Evolutionary conservation across 2,113 vertebrate genomes (phyloP).

Genomic region (Xiphias gladius): DNA sequence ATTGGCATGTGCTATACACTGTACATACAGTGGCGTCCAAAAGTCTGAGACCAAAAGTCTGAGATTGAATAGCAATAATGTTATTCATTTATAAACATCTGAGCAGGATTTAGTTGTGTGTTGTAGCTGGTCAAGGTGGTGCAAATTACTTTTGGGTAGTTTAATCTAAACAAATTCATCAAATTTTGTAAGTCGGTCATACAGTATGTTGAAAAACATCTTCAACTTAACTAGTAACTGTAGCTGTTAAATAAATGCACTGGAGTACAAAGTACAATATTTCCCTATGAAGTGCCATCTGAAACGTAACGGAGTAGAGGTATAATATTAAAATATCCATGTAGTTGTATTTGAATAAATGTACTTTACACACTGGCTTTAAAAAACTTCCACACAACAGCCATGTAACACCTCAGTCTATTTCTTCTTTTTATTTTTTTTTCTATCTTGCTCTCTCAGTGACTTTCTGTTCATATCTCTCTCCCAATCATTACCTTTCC

Average conservation of each 20-base stretch:
- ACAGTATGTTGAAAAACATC: too few relatives aligned
- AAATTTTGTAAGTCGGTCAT: too few relatives aligned
- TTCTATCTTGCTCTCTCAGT: conserved; percentile 24
- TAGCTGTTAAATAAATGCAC: not conserved
- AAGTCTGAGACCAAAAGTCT: too few relatives aligned
- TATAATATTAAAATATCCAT: not conserved
- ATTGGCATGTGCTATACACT: not conserved
- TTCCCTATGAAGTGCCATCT: not conserved
- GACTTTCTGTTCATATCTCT: conserved; percentile 35
- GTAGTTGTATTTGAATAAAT: not conserved
- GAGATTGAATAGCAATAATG: not conserved
- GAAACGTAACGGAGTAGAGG: too few relatives aligned
- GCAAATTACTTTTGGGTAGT: not conserved
- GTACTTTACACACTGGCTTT: not conserved
- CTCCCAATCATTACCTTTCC: conserved; percentile 47
- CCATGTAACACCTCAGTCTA: conserved; percentile 22
- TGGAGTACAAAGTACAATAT: not conserved
- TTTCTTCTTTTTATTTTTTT: conserved; percentile 10
- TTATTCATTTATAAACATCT: not conserved
- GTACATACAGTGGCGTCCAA: too few relatives aligned
- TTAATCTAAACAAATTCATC: too few relatives aligned
- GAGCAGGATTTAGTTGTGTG: not conserved
- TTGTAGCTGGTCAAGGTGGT: not conserved
- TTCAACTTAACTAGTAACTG: not conserved
- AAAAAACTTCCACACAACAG: not conserved